Base-by-base conservation (phyloP, 2,797 vertebrate species). In the Melanotaenia nigrans region DNA sequence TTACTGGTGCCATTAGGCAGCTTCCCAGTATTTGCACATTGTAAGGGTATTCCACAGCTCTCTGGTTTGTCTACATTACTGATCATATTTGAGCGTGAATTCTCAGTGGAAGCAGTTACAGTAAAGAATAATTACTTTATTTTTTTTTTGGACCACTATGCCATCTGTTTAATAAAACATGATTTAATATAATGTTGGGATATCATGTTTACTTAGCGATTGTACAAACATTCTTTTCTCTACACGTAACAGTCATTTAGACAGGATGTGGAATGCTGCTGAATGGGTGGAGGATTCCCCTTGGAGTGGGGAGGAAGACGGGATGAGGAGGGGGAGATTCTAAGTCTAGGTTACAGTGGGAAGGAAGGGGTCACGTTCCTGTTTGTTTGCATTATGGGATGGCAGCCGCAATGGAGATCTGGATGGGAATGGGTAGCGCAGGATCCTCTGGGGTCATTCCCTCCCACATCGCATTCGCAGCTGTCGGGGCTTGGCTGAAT, bases 401-500 rank as follows among this genome's bases (percentile, higher is more conserved):
- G 81, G 85, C 79, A 86, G 83, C 59, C 53, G 13, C 7, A 35
- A 30, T 4, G 30, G 57, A 57, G 73, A 69, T 73, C 32, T 65
- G 68, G 62, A 51, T 13, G 64, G 79, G 59, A 76, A 67, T 7
- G 75, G 80, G 77, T 62, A 56, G 8, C 16, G 55, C 11, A 3
- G 72, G 81, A 81, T 89, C 78, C 87, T 82, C 68, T 72, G 87
- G 89, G 90, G 89, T 92, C 88, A 63, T 24, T 81, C 69, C 1
- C 82, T 83, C 69, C 87, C 75, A 83, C 89, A 87, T 84, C 75
- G 73, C 88, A 89, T 90, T 88, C 80, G 58, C 92, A 93, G 90
- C 90, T 91, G 91, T 83, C 18, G 71, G 75, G 83, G 83, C n/a
- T 3, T 63, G 75, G 49, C 75, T 61, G 71, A 59, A 82, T 75